Evolutionary conservation across 2,113 vertebrate species (phyloP).

Genomic region (Leptobrachium leishanense): DNA sequence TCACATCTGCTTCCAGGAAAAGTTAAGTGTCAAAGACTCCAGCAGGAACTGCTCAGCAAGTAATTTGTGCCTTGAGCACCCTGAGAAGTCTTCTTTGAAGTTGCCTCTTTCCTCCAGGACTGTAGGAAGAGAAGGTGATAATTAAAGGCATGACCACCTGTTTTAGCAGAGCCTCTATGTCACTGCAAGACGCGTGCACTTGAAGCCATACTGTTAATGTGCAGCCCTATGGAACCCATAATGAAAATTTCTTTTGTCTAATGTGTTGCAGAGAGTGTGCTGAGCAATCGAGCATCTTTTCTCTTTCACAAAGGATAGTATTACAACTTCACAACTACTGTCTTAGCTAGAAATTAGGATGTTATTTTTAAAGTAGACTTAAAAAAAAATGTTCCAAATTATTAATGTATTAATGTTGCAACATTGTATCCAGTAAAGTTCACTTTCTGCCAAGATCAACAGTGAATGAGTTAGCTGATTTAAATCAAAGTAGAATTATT

Average conservation of each 20-base stretch:
- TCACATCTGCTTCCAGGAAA: constrained; percentile 36
- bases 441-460: no score
- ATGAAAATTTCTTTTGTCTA: neutral
- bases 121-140: constrained; percentile 20
- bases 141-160: constrained; percentile 40
- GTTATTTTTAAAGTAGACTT: no score
- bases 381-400: no score
- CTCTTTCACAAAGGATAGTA: neutral
- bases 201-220: neutral
- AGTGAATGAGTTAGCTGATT: no score
- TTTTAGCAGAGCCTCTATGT: neutral
- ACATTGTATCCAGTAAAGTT: no score
- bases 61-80: constrained; percentile 37
- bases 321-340: neutral
- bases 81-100: constrained; percentile 34
- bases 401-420: no score
- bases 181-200: neutral
- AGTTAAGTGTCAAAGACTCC: constrained; percentile 33
- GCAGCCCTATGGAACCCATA: neutral
- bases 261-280: neutral
- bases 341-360: no score
- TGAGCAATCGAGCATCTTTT: neutral
- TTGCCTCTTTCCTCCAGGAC: constrained; percentile 19
- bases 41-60: constrained; percentile 23
- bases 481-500: no score